Evolutionary conservation across 2,797 vertebrate species (phyloP), one percentile per base, ranked within the genome.

Genomic region (Microchirus variegatus): DNA sequence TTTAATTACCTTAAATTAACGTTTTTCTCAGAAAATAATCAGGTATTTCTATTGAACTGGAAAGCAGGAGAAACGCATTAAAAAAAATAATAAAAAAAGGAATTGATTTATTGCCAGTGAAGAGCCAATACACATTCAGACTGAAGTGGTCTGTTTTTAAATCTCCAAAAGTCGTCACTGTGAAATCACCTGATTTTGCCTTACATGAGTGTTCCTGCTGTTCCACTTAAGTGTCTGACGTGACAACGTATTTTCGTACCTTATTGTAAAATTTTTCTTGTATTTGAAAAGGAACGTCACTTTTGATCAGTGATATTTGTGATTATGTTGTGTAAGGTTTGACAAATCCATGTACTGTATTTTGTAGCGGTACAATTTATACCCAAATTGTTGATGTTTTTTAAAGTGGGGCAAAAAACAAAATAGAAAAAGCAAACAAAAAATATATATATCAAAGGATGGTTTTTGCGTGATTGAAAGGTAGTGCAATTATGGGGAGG

Each of bases 161-260:
- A 78, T 79, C 72, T 83, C 77, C 73, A 73, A 76, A 91, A 90
- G 88, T 91, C 80, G 85, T 93, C 93, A 94, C 93, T 94, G 93
- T 94, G 93, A 94, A 91, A 92, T 91, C 92, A 94, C 92, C 93
- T 93, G 87, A 93, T 93, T 94, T 94, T 94, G 93, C 93, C 93
- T 94, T 94, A 94, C 89, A 91, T 91, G 88, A 92, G 91, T 83
- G 87, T 86, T 89, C 83, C 15, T 90, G 87, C 90, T 93, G 90
- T 93, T 92, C 87, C 86, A 64, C 83, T 90, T 91, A 88, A 89
- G 87, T 90, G 90, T 93, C 86, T 87, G 53, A 83, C 65, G 89
- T 91, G 84, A 91, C 87, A 54, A 69, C 77, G 82, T 91, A 90
- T 90, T 91, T 92, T 90, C 89, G 70, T 89, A 89, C 89, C 73